phyloP scores from a whole-genome alignment of 2,113 vertebrate species.

The Nycticebus coucang region DNA sequence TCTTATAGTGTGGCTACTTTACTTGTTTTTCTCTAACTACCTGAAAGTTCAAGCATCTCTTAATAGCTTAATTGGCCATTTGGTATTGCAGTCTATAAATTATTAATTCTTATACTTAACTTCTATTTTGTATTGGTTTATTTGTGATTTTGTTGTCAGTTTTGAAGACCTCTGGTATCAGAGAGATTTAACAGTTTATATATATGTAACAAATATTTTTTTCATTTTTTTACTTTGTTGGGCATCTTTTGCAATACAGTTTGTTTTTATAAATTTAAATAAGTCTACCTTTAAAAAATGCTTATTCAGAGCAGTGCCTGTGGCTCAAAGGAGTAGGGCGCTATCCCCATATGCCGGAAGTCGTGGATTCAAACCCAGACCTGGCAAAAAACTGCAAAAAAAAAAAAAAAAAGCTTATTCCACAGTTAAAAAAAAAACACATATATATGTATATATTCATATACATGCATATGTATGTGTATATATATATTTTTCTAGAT shows the following conservation, averaged over 20 bases:
- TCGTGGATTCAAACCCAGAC: too few species aligned
- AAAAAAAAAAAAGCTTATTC: too few species aligned
- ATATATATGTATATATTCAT: too few species aligned
- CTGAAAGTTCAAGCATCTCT: background rate
- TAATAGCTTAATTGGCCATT: background rate
- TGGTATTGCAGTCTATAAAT: background rate
- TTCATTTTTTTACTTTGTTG: background rate
- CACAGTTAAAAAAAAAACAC: too few species aligned
- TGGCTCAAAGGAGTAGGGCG: too few species aligned
- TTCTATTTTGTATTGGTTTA: background rate
- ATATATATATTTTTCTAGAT: background rate
- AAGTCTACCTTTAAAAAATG: background rate
- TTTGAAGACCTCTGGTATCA: background rate
- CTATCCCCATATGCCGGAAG: too few species aligned
- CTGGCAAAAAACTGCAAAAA: too few species aligned
- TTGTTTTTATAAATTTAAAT: slow-evolving; percentile 29
- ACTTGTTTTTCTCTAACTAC: background rate
- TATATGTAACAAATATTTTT: background rate
- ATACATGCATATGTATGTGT: background rate
- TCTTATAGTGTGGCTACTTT: background rate
- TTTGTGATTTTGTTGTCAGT: background rate
- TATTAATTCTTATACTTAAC: background rate
- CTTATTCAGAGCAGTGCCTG: background rate
- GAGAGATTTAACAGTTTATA: background rate
- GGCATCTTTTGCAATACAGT: background rate